Conservation (phyloP, 2,888 invertebrate genomes). For the Brenthis daphne region DNA sequence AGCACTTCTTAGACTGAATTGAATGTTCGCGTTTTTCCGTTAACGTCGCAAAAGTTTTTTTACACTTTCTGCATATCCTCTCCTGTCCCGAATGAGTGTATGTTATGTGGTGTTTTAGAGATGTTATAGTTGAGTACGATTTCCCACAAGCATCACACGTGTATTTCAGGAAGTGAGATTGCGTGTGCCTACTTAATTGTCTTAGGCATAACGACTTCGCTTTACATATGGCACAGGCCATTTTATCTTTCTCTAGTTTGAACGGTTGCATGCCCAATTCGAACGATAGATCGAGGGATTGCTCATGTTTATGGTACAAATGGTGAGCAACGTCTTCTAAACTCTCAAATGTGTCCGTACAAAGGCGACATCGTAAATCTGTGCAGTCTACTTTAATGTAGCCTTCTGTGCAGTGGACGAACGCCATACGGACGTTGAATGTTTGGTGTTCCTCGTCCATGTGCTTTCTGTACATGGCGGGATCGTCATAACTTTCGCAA, state of each 20-base stretch:
- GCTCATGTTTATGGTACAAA: conserved; percentile 55
- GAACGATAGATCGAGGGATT: conserved; percentile 51
- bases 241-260: conserved; percentile 58
- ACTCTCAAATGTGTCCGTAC: conserved; percentile 49
- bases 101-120: conserved; percentile 61
- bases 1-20: conserved; percentile 56
- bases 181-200: conserved; percentile 67
- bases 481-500: conserved; percentile 63
- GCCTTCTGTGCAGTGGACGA: conserved; percentile 64
- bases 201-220: conserved; percentile 58
- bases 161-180: conserved; percentile 64
- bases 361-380: conserved; percentile 64
- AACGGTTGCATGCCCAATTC: conserved; percentile 68
- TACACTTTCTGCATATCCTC: conserved; percentile 66
- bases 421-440: conserved; percentile 62
- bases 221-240: conserved; percentile 61
- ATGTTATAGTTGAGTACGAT: conserved; percentile 63
- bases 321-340: conserved; percentile 61
- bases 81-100: conserved; percentile 59
- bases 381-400: conserved; percentile 70
- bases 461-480: conserved; percentile 60
- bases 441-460: conserved; percentile 65
- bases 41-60: conserved; percentile 56
- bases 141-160: conserved; percentile 74
- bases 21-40: conserved; percentile 63